phyloP scores from a whole-genome alignment of 2,888 invertebrate genomes.

The Caradrina clavipalpis region DNA sequence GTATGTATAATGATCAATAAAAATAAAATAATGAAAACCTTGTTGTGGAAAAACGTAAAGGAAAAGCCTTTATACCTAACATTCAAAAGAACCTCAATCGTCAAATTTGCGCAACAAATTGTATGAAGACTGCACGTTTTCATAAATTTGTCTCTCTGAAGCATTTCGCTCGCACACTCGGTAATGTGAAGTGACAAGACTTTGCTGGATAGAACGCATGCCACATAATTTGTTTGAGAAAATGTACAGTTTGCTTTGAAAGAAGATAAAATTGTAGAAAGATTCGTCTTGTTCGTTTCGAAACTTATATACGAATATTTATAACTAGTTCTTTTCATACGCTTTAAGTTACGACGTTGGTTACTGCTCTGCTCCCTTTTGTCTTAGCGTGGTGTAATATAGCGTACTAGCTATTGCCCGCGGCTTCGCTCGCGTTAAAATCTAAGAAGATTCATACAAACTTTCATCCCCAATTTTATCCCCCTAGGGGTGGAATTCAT shows the following conservation, averaged over 20 bases:
- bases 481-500: too few species aligned
- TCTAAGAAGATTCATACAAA: too few species aligned
- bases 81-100: slow-evolving; percentile 20
- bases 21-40: too few species aligned
- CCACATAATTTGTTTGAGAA: slow-evolving; percentile 53
- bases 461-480: too few species aligned
- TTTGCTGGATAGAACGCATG: slow-evolving; percentile 40
- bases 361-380: too few species aligned
- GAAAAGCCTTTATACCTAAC: neutral
- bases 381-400: too few species aligned
- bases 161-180: slow-evolving; percentile 24
- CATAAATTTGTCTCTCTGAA: slow-evolving; percentile 45
- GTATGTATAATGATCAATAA: too few species aligned
- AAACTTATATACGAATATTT: neutral
- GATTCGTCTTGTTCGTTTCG: neutral
- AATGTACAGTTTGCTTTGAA: slow-evolving; percentile 32
- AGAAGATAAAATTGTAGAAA: slow-evolving; percentile 12
- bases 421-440: too few species aligned
- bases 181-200: slow-evolving; percentile 48
- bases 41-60: neutral
- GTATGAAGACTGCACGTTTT: slow-evolving; percentile 36
- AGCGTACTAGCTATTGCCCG: too few species aligned
- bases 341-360: too few species aligned
- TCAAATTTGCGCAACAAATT: slow-evolving; percentile 21
- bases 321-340: neutral